Evolutionary conservation across 2,888 invertebrate genomes (phyloP).

Genomic region (Serripes groenlandicus): DNA sequence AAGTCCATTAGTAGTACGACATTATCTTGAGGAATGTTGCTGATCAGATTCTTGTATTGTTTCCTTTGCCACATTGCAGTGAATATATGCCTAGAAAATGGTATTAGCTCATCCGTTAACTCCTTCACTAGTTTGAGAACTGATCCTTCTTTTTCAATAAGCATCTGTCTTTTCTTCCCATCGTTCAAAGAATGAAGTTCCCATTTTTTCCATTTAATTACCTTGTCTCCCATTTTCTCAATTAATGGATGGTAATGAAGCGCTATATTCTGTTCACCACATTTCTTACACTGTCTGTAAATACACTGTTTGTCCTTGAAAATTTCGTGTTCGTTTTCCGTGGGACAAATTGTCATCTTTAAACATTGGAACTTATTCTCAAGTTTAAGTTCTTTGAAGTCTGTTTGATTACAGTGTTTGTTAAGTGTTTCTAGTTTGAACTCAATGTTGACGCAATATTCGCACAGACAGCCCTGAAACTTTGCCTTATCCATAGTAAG

Average conservation of each 20-base stretch:
- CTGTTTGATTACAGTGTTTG: slow-evolving; percentile 3
- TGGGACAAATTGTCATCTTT: slow-evolving; percentile 19
- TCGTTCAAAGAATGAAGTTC: slow-evolving; percentile 1
- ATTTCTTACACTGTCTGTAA: slow-evolving; percentile 18
- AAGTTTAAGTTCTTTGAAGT: slow-evolving; percentile 22
- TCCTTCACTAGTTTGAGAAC: slow-evolving; percentile 11
- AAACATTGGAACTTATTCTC: slow-evolving; percentile 14
- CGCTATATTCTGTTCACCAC: slow-evolving; percentile 10
- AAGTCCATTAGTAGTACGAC: slow-evolving; percentile 23
- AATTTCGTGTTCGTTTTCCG: background rate
- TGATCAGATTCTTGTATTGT: slow-evolving; percentile 3
- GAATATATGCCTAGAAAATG: slow-evolving; percentile 20
- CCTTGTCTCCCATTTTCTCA: slow-evolving; percentile 4
- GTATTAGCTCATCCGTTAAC: slow-evolving; percentile 13
- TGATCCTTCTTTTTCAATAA: slow-evolving; percentile 23
- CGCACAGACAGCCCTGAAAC: slow-evolving; percentile 27
- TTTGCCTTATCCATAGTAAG: slow-evolving; percentile 4
- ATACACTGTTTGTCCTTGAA: slow-evolving; percentile 16
- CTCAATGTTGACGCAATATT: slow-evolving; percentile 29
- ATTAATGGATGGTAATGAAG: slow-evolving; percentile 24
- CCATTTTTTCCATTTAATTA: slow-evolving; percentile 26
- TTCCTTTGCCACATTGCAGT: slow-evolving; percentile 25
- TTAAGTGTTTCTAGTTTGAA: slow-evolving; percentile 25
- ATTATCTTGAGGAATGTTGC: slow-evolving; percentile 9
- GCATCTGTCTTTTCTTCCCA: slow-evolving; percentile 26